Evolutionary conservation across 2,113 vertebrate species (phyloP).

Genomic region (Oryctolagus cuniculus): mOryCun1.1 NC_091441.1:10342001-10342500

Average conservation of each 20-base stretch:
- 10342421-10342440: neutral
- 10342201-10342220: neutral
- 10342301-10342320: neutral
- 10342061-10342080: no score
- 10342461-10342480: neutral
- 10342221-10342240: neutral
- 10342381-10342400: neutral
- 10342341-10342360: neutral
- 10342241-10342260: neutral
- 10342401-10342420: neutral
- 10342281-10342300: neutral
- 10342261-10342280: neutral
- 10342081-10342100: no score
- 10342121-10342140: no score
- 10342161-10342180: neutral
- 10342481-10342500: neutral
- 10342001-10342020: no score
- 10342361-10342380: neutral
- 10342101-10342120: no score
- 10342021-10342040: no score
- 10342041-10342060: no score
- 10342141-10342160: no score
- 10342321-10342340: slow-evolving; percentile 2
- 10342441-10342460: neutral
- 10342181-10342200: fast-evolving